Conservation (phyloP, 2,888 invertebrate species). For the Patella depressa region DNA sequence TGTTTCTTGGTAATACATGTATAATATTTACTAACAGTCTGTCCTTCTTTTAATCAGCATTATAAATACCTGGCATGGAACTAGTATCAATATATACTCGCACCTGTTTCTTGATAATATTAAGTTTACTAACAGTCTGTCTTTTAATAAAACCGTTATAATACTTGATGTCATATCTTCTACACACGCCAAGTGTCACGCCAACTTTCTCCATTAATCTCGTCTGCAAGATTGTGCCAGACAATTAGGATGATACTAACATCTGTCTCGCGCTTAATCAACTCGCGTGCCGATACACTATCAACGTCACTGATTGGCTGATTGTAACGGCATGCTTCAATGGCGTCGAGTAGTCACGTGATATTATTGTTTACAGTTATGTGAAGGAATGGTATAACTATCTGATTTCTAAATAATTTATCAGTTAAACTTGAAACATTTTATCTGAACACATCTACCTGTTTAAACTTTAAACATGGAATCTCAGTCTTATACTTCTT, state of each 20-base stretch:
- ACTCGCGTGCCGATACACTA: slow-evolving; percentile 2
- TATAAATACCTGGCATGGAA: too few relatives aligned
- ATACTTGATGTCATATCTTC: too few relatives aligned
- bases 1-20: too few relatives aligned
- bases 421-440: neutral
- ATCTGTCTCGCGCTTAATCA: neutral
- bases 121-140: too few relatives aligned
- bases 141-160: too few relatives aligned
- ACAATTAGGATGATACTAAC: neutral
- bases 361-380: neutral
- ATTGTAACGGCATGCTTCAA: neutral
- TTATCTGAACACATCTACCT: neutral
- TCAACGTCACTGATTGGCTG: neutral
- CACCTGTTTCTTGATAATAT: too few relatives aligned
- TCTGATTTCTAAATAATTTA: neutral
- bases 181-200: too few relatives aligned
- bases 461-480: neutral
- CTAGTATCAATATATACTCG: too few relatives aligned
- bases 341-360: neutral
- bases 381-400: neutral
- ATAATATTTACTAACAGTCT: too few relatives aligned
- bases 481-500: neutral
- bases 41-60: too few relatives aligned
- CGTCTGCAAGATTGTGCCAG: neutral
- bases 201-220: too few relatives aligned